A percentile compares a stretch with the other conserved stretches of the same genome.
These are phyloP conservation scores for Prietella phreatophila DNA, from an alignment of 2,113 vertebrate species.

Conservation along the genomic window DNA sequence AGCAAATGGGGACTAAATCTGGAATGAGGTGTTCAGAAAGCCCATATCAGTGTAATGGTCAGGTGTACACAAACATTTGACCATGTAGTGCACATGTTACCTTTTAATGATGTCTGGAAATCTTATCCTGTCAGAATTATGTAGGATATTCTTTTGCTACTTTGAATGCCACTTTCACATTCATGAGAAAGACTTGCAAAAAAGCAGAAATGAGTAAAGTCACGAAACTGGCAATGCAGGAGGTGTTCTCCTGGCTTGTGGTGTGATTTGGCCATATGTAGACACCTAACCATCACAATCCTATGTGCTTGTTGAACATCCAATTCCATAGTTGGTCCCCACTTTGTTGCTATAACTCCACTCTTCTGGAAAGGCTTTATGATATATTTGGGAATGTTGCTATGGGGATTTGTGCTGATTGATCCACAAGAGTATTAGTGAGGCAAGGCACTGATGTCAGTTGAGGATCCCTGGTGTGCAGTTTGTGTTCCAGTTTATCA, in stretches of 20 bases:
- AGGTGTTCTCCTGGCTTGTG: constrained; percentile 83
- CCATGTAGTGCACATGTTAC: not conserved
- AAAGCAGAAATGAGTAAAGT: constrained; percentile 87
- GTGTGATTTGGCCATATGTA: constrained; percentile 72
- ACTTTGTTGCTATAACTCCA: too few relatives aligned
- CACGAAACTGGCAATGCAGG: constrained; percentile 90
- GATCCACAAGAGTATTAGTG: too few relatives aligned
- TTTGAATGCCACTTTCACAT: constrained; percentile 69
- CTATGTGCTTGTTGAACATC: too few relatives aligned
- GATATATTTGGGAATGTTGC: too few relatives aligned
- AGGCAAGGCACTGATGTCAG: too few relatives aligned
- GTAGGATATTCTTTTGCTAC: not conserved
- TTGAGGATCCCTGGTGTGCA: too few relatives aligned
- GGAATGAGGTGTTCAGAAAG: not conserved
- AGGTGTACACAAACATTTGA: not conserved
- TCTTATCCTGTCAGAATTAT: not conserved
- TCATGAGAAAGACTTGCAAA: constrained; percentile 90
- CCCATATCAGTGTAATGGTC: not conserved
- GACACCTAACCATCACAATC: too few relatives aligned
- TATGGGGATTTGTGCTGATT: too few relatives aligned
- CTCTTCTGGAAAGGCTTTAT: too few relatives aligned
- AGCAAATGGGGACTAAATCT: not conserved
- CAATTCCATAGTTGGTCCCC: too few relatives aligned
- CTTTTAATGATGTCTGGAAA: not conserved
- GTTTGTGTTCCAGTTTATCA: too few relatives aligned